Percentiles rank a stretch among this genome's conserved stretches.
phyloP scores from a whole-genome alignment of 2,888 invertebrate genomes.

The Hydropsyche betteni region DNA sequence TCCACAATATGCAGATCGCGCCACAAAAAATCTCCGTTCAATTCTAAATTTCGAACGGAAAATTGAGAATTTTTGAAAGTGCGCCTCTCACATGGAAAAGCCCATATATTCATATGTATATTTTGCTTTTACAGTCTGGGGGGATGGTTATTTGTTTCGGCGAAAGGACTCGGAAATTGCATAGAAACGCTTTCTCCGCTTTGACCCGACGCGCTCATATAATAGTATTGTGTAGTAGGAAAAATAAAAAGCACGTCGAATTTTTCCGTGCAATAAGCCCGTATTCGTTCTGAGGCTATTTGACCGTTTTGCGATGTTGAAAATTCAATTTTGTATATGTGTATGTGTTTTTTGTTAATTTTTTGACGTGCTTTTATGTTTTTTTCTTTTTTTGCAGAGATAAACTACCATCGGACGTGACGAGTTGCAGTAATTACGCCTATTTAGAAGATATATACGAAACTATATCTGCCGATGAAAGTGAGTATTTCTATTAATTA shows the following conservation, averaged over 20 bases:
- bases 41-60: too few species aligned
- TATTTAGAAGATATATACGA: slow-evolving; percentile 79
- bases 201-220: not conserved
- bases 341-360: not conserved
- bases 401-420: slow-evolving; percentile 71
- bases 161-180: slow-evolving; percentile 29
- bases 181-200: slow-evolving; percentile 9
- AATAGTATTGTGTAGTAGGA: not conserved
- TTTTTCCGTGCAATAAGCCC: too few species aligned
- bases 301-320: too few species aligned
- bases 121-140: not conserved
- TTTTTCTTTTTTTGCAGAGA: slow-evolving; percentile 62
- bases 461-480: slow-evolving; percentile 70
- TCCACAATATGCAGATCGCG: too few species aligned
- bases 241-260: too few species aligned
- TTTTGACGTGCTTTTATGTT: not conserved
- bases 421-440: slow-evolving; percentile 73
- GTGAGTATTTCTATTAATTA: slow-evolving; percentile 59
- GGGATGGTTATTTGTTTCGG: slow-evolving; percentile 39
- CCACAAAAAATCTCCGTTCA: too few species aligned
- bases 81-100: too few species aligned
- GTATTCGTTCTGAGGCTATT: too few species aligned
- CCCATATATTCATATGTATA: slow-evolving; percentile 9
- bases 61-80: too few species aligned
- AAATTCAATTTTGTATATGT: too few species aligned